These are phyloP conservation scores for Tolmerus cingulatus DNA, from an alignment of 2,888 invertebrate species.

Conservation along the genomic window DNA sequence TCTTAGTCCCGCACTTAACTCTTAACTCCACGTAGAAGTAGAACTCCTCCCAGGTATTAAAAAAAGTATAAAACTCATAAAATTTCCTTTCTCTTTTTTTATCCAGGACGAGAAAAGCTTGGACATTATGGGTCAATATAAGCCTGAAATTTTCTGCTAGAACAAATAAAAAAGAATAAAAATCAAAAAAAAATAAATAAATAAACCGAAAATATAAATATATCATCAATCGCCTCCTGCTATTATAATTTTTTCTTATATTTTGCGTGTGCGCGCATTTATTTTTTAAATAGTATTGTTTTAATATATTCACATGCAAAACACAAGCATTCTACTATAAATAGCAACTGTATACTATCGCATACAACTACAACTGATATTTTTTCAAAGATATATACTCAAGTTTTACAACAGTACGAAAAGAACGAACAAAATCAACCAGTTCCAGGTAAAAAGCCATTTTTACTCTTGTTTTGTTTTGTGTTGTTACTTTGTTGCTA, in stretches of 20 bases:
- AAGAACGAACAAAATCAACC: constrained; percentile 37
- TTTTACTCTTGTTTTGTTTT: constrained; percentile 20
- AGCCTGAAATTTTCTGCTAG: constrained; percentile 82
- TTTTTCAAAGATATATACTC: constrained; percentile 15
- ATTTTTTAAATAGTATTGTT: constrained; percentile 25
- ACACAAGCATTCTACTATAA: constrained; percentile 10
- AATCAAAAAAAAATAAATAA: no score
- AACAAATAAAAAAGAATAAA: constrained; percentile 46
- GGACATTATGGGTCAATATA: constrained; percentile 81
- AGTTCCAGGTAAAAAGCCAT: constrained; percentile 34
- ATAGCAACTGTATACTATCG: constrained; percentile 18
- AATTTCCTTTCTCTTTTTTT: constrained; percentile 63
- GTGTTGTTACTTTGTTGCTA: constrained; percentile 1
- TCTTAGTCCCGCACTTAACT: not conserved
- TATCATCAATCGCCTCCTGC: constrained; percentile 50
- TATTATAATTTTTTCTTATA: constrained; percentile 45
- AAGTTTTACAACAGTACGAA: constrained; percentile 37
- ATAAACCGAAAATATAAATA: not conserved
- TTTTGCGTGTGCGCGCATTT: constrained; percentile 15
- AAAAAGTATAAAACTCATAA: constrained; percentile 5
- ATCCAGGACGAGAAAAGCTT: constrained; percentile 75
- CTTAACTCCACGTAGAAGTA: not conserved
- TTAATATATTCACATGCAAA: constrained; percentile 13
- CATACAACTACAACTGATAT: constrained; percentile 26
- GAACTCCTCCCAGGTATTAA: not conserved